Evolutionary conservation across 2,113 vertebrate genomes (phyloP), one percentile per base, ranked within the genome.

Genomic region (Mustelus asterias): DNA sequence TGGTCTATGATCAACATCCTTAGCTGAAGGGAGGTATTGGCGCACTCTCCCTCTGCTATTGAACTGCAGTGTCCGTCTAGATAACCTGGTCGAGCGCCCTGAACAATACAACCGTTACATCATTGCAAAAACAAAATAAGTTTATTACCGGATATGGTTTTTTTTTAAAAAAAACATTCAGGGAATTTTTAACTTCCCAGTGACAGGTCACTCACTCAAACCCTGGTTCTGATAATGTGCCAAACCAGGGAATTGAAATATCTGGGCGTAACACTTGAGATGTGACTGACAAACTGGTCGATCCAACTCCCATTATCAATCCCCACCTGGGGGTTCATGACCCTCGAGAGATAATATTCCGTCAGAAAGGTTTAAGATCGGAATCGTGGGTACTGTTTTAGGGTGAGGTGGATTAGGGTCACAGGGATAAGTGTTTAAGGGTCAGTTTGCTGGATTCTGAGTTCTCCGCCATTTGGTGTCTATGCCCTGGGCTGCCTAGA

Each of bases 121-220:
- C 89, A 92, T 54, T 63, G 89, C 33, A 26, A n/a, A 58, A 72
- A 70, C 60, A 72, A 90, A 90, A 90, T 48, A 90, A 92, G 54
- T 92, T 92, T 92, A 65, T 92, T 92, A 63, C 89, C 58, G 29
- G 89, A 33, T n/a, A 92, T 63, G n/a, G 18, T 14, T 13, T 22
- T 29, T 33, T 33, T 26, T 22, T 29, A 18, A 92, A 92, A 90
- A 20, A 37, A n/a, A 63, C 13, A 29, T 33, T 58, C 54, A 18
- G 88, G 88, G 85, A 14, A 10, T 60, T n/a, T 60, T 90, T 26
- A 89, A 90, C 88, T 33, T 33, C 54, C 88, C 54, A 63, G 26
- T 90, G 29, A 90, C 26, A 63, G 88, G 88, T 63, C 54, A 16
- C 54, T 33, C 29, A 63, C 26, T 33, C 48, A 14, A 58, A 11